These are phyloP conservation scores for Oryzias curvinotus DNA, from an alignment of 2,113 vertebrate genomes.

Conservation along the genomic window DNA sequence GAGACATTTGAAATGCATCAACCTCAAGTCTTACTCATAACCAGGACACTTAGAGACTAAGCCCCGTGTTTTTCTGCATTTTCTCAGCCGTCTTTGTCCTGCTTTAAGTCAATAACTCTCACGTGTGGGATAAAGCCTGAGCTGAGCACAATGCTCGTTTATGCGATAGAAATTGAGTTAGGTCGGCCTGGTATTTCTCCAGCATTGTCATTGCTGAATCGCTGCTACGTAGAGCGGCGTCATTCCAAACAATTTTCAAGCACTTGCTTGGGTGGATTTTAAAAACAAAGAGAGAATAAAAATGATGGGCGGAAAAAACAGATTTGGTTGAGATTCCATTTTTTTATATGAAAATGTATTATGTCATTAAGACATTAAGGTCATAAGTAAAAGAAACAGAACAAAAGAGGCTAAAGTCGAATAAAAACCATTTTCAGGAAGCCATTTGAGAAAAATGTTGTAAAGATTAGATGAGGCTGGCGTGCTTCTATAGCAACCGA, in stretches of 20 bases:
- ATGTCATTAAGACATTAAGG: too few relatives aligned
- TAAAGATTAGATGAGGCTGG: neutral
- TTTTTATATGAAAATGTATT: too few relatives aligned
- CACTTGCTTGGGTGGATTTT: neutral
- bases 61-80: slow-evolving; percentile 7
- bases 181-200: slow-evolving; percentile 13
- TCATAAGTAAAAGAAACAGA: too few relatives aligned
- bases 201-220: slow-evolving; percentile 1
- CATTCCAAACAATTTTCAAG: slow-evolving; percentile 2
- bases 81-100: slow-evolving; percentile 20
- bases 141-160: slow-evolving; percentile 12
- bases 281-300: neutral
- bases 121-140: slow-evolving; percentile 4
- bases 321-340: too few relatives aligned
- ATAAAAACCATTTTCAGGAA: neutral
- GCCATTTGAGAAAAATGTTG: neutral
- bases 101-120: slow-evolving; percentile 2
- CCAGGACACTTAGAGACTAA: slow-evolving; percentile 5
- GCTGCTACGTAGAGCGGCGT: neutral
- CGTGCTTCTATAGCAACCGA: neutral
- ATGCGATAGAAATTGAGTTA: slow-evolving; percentile 12
- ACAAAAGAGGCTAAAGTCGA: too few relatives aligned
- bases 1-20: slow-evolving; percentile 41
- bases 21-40: slow-evolving; percentile 25
- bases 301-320: neutral